Percentiles rank a stretch among this genome's conserved stretches.
These are phyloP conservation scores for Thalpophila matura DNA, from an alignment of 2,888 invertebrate genomes.

Conservation along the genomic window DNA sequence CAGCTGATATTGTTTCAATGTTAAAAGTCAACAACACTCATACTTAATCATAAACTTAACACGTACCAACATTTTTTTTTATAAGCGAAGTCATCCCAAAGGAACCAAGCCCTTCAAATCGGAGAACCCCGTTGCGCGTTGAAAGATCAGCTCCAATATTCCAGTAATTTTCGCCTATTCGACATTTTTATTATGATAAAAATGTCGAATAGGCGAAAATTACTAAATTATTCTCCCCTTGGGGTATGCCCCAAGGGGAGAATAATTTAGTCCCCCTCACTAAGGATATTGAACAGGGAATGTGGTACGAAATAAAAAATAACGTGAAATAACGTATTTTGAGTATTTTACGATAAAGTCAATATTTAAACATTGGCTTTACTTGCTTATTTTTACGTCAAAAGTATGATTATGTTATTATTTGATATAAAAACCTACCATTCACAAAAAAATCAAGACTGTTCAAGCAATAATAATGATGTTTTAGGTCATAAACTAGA, in stretches of 20 bases:
- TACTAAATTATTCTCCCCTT: slow-evolving; percentile 67
- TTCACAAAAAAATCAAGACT: no score
- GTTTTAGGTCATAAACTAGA: no score
- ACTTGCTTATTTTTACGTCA: background rate
- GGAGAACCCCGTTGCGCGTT: slow-evolving; percentile 12
- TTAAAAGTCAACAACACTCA: background rate
- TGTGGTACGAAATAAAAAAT: slow-evolving; percentile 49
- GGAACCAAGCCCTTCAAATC: slow-evolving; percentile 11
- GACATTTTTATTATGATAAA: slow-evolving; percentile 63
- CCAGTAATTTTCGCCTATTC: slow-evolving; percentile 60
- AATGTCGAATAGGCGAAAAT: no score
- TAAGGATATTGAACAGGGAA: slow-evolving; percentile 65
- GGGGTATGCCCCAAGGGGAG: slow-evolving; percentile 63
- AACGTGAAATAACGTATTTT: slow-evolving; percentile 46
- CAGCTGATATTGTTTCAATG: background rate
- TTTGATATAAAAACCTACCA: no score
- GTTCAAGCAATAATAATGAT: no score
- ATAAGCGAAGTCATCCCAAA: slow-evolving; percentile 3
- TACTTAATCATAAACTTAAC: background rate
- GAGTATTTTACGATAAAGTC: slow-evolving; percentile 12
- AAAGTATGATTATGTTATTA: no score
- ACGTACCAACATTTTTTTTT: slow-evolving; percentile 1
- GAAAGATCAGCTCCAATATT: slow-evolving; percentile 63
- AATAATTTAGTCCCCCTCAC: slow-evolving; percentile 65
- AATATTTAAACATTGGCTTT: slow-evolving; percentile 10